These are phyloP conservation scores for Girardinus metallicus DNA, from an alignment of 2,797 vertebrate genomes.

Conservation along the genomic window DNA sequence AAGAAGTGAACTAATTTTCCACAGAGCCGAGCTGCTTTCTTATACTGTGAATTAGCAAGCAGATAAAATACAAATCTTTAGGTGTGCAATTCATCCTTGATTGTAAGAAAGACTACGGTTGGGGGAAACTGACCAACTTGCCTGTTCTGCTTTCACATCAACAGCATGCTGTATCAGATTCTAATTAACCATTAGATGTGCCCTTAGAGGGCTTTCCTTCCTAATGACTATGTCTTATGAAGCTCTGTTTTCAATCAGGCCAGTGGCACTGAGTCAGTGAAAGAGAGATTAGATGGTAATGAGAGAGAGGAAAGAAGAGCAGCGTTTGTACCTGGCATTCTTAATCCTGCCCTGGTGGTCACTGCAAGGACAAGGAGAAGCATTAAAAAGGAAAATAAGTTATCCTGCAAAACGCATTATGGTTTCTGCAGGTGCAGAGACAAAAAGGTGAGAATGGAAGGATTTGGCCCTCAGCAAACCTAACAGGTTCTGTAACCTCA, in stretches of 20 bases:
- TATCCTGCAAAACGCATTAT: not conserved
- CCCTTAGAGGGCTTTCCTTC: not conserved
- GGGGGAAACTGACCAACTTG: not conserved
- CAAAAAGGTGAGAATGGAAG: not conserved
- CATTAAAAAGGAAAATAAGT: conserved; percentile 6
- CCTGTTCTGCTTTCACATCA: not conserved
- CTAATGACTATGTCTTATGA: conserved; percentile 26
- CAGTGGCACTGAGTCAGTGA: conserved; percentile 37
- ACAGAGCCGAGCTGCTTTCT: not conserved
- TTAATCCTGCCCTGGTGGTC: conserved; percentile 97
- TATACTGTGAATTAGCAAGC: not conserved
- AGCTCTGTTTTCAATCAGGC: conserved; percentile 32
- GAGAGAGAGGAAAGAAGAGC: not conserved
- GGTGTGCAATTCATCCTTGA: not conserved
- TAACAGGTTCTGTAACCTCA: conserved; percentile 24
- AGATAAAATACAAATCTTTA: not conserved
- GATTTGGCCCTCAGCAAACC: conserved; percentile 14
- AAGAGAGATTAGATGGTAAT: conserved; percentile 8
- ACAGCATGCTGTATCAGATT: not conserved
- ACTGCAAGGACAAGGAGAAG: conserved; percentile 71
- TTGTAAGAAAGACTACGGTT: not conserved
- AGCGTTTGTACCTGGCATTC: conserved; percentile 89
- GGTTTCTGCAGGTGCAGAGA: not conserved
- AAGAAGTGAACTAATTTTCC: not conserved
- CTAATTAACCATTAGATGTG: not conserved